Percentiles rank a stretch among this genome's conserved stretches.
phyloP scores from a whole-genome alignment of 2,888 invertebrate genomes.

The Tipula unca region DNA sequence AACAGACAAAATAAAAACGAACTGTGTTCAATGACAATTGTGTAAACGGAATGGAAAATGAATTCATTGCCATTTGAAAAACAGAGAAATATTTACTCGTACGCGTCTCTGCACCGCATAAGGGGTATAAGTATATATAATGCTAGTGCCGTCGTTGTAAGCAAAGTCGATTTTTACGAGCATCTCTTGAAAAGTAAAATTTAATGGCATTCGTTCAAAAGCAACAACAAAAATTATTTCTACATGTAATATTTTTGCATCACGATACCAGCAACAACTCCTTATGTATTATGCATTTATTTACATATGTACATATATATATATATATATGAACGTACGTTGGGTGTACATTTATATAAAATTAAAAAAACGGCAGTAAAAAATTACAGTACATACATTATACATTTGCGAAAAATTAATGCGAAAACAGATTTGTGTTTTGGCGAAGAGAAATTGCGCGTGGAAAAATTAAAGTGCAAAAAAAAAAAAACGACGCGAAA shows the following conservation, averaged over 20 bases:
- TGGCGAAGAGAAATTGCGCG: neutral
- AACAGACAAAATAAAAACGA: neutral
- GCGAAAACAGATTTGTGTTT: conserved; percentile 2
- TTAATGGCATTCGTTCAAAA: neutral
- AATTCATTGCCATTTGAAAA: neutral
- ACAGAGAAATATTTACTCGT: neutral
- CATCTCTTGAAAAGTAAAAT: neutral
- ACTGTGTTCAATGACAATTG: neutral
- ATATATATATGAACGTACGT: too few relatives aligned
- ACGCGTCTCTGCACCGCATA: neutral
- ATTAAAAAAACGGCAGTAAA: neutral
- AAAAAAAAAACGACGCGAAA: neutral
- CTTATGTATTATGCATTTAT: neutral
- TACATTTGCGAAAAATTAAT: neutral
- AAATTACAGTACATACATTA: neutral
- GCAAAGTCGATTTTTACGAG: neutral
- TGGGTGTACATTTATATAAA: neutral
- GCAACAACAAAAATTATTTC: neutral
- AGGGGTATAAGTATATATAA: too few relatives aligned
- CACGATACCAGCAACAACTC: neutral
- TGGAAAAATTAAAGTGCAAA: neutral
- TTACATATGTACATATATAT: too few relatives aligned
- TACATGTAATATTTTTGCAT: neutral
- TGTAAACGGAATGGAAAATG: neutral
- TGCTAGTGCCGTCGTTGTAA: neutral